Conservation (phyloP, 2,888 invertebrate species). For the Clepsis dumicolana region DNA sequence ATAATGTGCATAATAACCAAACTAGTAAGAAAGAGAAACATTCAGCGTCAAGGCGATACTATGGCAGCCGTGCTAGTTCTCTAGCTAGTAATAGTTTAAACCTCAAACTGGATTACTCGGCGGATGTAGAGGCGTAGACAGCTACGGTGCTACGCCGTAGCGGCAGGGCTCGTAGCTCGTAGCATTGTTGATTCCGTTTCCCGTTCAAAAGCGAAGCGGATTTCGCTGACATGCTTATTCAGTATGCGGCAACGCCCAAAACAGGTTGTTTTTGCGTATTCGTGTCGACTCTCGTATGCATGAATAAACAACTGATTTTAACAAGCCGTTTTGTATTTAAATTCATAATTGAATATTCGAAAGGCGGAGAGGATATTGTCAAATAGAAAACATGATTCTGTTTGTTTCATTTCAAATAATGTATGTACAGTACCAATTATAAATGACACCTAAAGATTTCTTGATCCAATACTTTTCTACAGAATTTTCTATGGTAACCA, state of each 20-base stretch:
- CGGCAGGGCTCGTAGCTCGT: constrained; percentile 17
- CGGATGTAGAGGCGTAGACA: not conserved
- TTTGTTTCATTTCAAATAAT: no score
- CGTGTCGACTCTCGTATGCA: not conserved
- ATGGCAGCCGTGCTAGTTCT: not conserved
- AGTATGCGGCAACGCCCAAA: not conserved
- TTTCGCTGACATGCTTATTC: not conserved
- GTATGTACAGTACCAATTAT: no score
- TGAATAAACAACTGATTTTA: not conserved
- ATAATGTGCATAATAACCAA: not conserved
- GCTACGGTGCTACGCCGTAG: constrained; percentile 32
- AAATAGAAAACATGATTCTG: no score
- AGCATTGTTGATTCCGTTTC: constrained; percentile 20
- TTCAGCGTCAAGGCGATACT: not conserved
- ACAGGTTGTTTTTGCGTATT: not conserved
- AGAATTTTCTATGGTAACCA: no score
- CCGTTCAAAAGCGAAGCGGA: not conserved
- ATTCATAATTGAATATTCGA: not conserved
- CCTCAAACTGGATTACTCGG: constrained; percentile 5
- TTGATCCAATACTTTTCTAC: no score
- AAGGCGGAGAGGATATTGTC: no score
- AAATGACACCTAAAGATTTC: no score
- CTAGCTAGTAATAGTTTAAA: constrained; percentile 15
- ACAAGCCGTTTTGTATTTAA: not conserved
- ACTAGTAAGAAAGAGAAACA: not conserved